Percentiles rank a stretch among this genome's conserved stretches.
Conservation (phyloP, 2,888 invertebrate species). For the Chrysina gloriosa region DNA sequence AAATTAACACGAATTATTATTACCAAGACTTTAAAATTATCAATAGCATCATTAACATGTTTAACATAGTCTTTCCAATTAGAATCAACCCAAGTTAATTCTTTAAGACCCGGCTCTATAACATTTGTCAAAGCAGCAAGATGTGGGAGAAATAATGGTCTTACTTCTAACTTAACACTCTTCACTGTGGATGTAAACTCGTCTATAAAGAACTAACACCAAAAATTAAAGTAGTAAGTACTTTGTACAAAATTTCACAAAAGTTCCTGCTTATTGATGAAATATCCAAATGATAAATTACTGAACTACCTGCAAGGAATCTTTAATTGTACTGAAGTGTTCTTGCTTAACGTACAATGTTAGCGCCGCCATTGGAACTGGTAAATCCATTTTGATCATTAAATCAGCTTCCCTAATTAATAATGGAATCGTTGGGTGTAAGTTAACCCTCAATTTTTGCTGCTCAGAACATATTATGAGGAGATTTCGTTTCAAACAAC, state of each 20-base stretch:
- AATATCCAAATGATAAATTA: no score
- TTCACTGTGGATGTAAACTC: conserved; percentile 79
- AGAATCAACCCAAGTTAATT: conserved; percentile 88
- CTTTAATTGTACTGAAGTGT: conserved; percentile 80
- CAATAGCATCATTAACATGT: conserved; percentile 80
- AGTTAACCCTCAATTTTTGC: conserved; percentile 79
- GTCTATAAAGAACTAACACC: conserved; percentile 77
- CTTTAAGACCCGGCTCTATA: conserved; percentile 83
- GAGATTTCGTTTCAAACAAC: conserved; percentile 72
- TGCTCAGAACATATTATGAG: conserved; percentile 71
- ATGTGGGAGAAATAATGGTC: conserved; percentile 91
- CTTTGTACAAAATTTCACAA: conserved; percentile 40
- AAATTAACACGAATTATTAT: conserved; percentile 50
- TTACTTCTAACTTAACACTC: conserved; percentile 85
- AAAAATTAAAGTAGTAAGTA: conserved; percentile 19
- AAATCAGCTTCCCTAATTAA: conserved; percentile 88
- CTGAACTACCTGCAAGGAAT: conserved; percentile 82
- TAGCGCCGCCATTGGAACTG: conserved; percentile 84
- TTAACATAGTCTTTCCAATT: conserved; percentile 85
- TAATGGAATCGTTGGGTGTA: conserved; percentile 80
- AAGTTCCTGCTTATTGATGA: no score
- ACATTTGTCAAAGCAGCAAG: conserved; percentile 85
- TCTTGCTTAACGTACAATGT: conserved; percentile 82
- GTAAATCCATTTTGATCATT: conserved; percentile 82
- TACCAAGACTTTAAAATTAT: conserved; percentile 81